Percentiles rank a stretch among this genome's conserved stretches.
These are phyloP conservation scores for Trichomalopsis sarcophagae DNA, from an alignment of 1,140 invertebrate genomes.

Conservation along the genomic window DNA sequence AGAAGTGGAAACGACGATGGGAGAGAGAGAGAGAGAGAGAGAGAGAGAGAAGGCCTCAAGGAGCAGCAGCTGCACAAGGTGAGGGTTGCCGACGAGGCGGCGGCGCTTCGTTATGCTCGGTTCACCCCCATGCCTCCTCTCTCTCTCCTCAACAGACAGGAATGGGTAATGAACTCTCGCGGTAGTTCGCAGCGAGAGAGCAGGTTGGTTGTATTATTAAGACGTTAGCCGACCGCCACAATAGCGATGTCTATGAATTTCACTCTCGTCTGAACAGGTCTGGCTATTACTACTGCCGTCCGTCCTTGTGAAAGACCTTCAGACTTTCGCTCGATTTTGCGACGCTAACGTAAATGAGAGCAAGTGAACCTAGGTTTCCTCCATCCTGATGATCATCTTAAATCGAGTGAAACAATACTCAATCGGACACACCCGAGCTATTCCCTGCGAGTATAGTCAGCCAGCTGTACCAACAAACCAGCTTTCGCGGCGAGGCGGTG, in stretches of 20 bases:
- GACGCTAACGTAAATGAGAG: neutral
- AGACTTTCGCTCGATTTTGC: neutral
- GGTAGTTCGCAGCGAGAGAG: slow-evolving; percentile 58
- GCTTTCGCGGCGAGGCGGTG: neutral
- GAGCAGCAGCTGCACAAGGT: neutral
- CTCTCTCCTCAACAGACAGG: slow-evolving; percentile 57
- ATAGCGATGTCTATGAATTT: slow-evolving; percentile 39
- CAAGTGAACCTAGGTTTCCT: neutral
- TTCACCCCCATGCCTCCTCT: slow-evolving; percentile 55
- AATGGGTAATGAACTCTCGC: slow-evolving; percentile 71
- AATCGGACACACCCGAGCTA: neutral
- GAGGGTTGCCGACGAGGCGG: neutral
- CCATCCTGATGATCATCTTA: no score
- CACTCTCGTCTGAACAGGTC: slow-evolving; percentile 16
- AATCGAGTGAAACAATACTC: no score
- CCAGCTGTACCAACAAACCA: slow-evolving; percentile 8
- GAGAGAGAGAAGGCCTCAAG: neutral
- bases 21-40: slow-evolving; percentile 54
- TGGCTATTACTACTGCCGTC: neutral
- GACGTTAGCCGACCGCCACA: slow-evolving; percentile 58
- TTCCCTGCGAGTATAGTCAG: neutral
- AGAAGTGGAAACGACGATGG: slow-evolving; percentile 25
- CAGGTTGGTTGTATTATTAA: slow-evolving; percentile 69
- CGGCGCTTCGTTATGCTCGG: slow-evolving; percentile 67
- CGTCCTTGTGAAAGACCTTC: neutral